phyloP scores from a whole-genome alignment of 2,113 vertebrate species.

The Grus americana region DNA sequence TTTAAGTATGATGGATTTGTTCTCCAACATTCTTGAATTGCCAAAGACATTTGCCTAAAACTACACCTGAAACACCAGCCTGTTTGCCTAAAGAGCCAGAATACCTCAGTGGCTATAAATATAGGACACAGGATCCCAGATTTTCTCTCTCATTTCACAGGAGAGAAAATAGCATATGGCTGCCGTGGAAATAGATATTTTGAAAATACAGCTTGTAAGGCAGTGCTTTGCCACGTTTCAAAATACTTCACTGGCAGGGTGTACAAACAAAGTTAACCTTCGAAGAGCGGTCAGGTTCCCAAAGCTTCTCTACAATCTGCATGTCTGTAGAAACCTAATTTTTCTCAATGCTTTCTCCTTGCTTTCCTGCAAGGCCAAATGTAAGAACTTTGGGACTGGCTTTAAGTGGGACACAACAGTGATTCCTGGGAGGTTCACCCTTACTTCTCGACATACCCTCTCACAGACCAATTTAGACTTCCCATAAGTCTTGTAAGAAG shows the following conservation, averaged over 20 bases:
- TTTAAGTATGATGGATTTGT: neutral
- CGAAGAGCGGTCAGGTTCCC: neutral
- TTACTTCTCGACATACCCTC: neutral
- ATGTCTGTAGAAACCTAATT: neutral
- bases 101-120: neutral
- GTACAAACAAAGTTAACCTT: neutral
- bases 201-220: neutral
- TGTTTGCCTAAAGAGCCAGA: neutral
- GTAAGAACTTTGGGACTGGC: neutral
- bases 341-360: neutral
- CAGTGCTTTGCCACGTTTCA: neutral
- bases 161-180: neutral
- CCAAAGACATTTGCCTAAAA: neutral
- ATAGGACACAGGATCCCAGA: neutral
- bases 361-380: neutral
- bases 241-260: neutral
- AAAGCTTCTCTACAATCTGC: neutral
- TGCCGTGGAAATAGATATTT: neutral
- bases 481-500: neutral
- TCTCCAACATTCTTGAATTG: neutral
- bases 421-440: neutral
- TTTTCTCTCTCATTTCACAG: neutral
- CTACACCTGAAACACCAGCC: neutral
- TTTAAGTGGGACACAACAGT: neutral
- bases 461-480: neutral